Evolutionary conservation across 92 coral and sea anemone species (phyloP).

Genomic region (Muricea muricata): DNA sequence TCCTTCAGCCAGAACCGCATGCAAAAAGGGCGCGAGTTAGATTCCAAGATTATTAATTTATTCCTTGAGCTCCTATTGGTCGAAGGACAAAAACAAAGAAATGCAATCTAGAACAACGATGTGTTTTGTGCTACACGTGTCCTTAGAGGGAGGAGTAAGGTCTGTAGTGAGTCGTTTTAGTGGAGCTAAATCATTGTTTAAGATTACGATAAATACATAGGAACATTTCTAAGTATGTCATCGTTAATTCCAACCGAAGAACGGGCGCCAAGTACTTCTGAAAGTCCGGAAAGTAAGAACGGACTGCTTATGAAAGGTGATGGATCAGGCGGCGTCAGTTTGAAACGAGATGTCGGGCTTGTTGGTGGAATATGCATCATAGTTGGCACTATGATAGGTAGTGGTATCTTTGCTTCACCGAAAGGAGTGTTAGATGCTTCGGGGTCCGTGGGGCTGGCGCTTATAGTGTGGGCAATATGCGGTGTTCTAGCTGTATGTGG

Average conservation of each 20-base stretch:
- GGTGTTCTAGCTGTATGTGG: slow-evolving; percentile 80
- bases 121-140: slow-evolving; percentile 4
- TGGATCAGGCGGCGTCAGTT: neutral
- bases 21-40: neutral
- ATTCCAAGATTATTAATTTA: neutral
- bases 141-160: neutral
- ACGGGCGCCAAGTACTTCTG: neutral
- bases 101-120: neutral
- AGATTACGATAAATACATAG: neutral
- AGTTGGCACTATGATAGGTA: slow-evolving; percentile 87
- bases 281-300: neutral
- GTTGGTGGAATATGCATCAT: slow-evolving; percentile 67
- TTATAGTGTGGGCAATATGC: slow-evolving; percentile 80
- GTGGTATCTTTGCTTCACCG: slow-evolving; percentile 85
- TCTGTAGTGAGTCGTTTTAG: neutral
- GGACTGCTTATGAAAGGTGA: slow-evolving; percentile 9
- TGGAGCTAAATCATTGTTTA: neutral
- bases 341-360: slow-evolving; percentile 78
- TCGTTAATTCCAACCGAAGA: slow-evolving; percentile 23
- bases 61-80: neutral
- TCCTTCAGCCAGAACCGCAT: neutral
- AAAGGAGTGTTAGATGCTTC: slow-evolving; percentile 70
- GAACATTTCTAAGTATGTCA: neutral
- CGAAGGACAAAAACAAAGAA: neutral
- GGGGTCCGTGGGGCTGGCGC: slow-evolving; percentile 72